Conservation (phyloP, 2,888 invertebrate genomes). For the Diplolepis rosae region DNA sequence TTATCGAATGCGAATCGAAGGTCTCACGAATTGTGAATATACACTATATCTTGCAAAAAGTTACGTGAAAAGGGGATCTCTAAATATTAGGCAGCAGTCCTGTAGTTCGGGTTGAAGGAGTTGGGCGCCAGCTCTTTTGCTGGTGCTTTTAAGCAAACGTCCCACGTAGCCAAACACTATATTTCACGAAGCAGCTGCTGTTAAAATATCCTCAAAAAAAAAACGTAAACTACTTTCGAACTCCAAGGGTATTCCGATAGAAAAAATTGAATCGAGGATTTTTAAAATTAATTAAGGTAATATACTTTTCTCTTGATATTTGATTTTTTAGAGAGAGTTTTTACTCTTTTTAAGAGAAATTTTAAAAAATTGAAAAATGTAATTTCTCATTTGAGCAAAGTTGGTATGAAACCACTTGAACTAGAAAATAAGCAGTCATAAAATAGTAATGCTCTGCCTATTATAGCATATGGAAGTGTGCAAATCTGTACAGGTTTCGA, state of each 20-base stretch:
- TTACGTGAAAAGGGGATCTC: slow-evolving; percentile 20
- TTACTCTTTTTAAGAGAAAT: background rate
- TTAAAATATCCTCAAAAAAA: slow-evolving; percentile 45
- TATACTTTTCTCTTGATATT: background rate
- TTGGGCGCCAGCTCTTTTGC: slow-evolving; percentile 42
- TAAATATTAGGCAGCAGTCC: slow-evolving; percentile 25
- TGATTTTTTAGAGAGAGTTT: background rate
- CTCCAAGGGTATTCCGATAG: background rate
- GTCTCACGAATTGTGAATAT: slow-evolving; percentile 7
- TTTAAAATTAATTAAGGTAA: background rate
- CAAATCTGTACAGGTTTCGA: background rate
- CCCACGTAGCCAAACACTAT: slow-evolving; percentile 50
- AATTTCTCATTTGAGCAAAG: background rate
- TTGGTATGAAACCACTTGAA: background rate
- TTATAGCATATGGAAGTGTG: background rate
- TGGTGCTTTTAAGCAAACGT: slow-evolving; percentile 51
- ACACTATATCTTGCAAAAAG: slow-evolving; percentile 14
- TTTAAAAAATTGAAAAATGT: background rate
- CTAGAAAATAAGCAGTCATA: background rate
- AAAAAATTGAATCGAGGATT: background rate
- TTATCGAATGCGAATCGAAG: background rate
- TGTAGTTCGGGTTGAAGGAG: slow-evolving; percentile 21
- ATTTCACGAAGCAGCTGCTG: slow-evolving; percentile 52
- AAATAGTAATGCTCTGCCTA: background rate
- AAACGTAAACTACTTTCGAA: background rate